Percentiles rank a stretch among this genome's conserved stretches.
Conservation (phyloP, 2,888 invertebrate species). For the Acrobasis suavella region DNA sequence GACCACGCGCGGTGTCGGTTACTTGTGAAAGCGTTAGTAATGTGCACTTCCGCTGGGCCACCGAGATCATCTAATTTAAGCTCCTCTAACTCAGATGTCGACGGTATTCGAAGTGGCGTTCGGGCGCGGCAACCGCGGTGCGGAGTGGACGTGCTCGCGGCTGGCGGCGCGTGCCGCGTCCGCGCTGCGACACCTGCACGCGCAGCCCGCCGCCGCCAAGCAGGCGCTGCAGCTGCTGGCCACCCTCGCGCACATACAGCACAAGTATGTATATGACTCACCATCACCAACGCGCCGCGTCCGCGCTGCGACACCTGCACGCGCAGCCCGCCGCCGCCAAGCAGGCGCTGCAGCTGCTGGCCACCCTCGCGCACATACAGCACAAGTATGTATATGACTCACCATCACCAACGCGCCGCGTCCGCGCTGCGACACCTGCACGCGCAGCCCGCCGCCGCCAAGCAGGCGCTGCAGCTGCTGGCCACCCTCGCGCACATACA, state of each 20-base stretch:
- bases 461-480: slow-evolving; percentile 55
- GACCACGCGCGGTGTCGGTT: too few relatives aligned
- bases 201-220: slow-evolving; percentile 53
- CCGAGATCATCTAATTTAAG: too few relatives aligned
- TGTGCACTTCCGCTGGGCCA: too few relatives aligned
- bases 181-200: slow-evolving; percentile 54
- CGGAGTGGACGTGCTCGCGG: slow-evolving; percentile 59
- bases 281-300: slow-evolving; percentile 60
- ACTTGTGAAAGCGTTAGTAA: too few relatives aligned
- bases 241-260: slow-evolving; percentile 52
- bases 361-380: slow-evolving; percentile 53
- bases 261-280: slow-evolving; percentile 49
- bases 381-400: slow-evolving; percentile 51
- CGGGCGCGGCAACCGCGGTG: slow-evolving; percentile 58
- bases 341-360: slow-evolving; percentile 57
- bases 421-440: slow-evolving; percentile 55
- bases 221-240: slow-evolving; percentile 59
- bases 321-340: slow-evolving; percentile 53
- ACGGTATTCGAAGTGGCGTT: slow-evolving; percentile 63
- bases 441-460: slow-evolving; percentile 53
- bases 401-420: too few relatives aligned
- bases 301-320: slow-evolving; percentile 55
- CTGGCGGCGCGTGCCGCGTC: slow-evolving; percentile 58
- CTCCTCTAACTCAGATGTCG: too few relatives aligned
- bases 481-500: slow-evolving; percentile 54